A percentile compares a stretch with the other conserved stretches of the same genome.
These are phyloP conservation scores for Lanistes nyassanus DNA, from an alignment of 1,140 invertebrate species.

Conservation along the genomic window DNA sequence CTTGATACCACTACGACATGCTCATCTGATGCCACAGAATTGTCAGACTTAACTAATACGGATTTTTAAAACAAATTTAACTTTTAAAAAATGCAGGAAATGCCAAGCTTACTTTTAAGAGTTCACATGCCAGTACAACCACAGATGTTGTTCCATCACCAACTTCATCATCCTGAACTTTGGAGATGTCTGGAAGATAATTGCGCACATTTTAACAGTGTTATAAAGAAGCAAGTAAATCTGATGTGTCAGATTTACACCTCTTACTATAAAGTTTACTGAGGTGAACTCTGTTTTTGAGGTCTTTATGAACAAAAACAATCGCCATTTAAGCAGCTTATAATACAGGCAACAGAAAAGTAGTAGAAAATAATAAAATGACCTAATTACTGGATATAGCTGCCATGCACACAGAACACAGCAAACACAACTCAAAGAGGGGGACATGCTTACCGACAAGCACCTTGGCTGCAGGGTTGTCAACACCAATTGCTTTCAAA, in stretches of 20 bases:
- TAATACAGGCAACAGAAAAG: too few species aligned
- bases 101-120: slow-evolving; percentile 75
- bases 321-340: background rate
- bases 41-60: background rate
- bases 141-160: slow-evolving; percentile 99
- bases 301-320: background rate
- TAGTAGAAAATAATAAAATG: background rate
- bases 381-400: background rate
- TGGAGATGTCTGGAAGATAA: slow-evolving; percentile 84
- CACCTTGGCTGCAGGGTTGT: slow-evolving; percentile 99
- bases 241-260: background rate
- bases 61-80: background rate
- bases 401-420: slow-evolving; percentile 7
- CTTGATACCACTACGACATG: too few species aligned
- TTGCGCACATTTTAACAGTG: background rate
- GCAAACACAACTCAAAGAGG: slow-evolving; percentile 1
- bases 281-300: background rate
- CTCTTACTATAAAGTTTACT: background rate
- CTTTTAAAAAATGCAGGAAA: background rate
- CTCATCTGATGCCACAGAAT: background rate
- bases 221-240: too few species aligned
- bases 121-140: slow-evolving; percentile 94
- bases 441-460: slow-evolving; percentile 75
- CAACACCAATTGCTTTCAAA: slow-evolving; percentile 94
- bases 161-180: slow-evolving; percentile 99